Conservation (phyloP, 2,113 vertebrate genomes). For the Turnix velox region DNA sequence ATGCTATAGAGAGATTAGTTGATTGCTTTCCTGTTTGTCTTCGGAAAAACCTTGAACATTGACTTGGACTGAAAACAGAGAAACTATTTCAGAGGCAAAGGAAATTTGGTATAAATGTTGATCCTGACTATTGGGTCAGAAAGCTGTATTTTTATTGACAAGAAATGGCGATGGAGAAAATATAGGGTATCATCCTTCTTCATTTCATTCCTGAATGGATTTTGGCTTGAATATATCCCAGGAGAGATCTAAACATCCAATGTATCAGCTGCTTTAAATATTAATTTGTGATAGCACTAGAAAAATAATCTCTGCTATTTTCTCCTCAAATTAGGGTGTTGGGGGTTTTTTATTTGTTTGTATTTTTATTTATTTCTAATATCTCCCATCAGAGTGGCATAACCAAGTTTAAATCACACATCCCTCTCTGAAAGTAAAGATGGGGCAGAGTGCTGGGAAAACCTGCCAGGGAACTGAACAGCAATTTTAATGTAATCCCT, state of each 20-base stretch:
- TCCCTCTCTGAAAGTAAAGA: not conserved
- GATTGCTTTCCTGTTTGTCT: not conserved
- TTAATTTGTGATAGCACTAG: not conserved
- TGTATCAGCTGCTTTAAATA: not conserved
- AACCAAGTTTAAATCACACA: not conserved
- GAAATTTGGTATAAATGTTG: not conserved
- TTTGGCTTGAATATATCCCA: not conserved
- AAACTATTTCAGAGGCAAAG: not conserved
- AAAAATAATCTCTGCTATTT: not conserved
- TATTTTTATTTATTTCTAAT: not conserved
- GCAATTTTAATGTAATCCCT: not conserved
- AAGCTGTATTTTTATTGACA: not conserved
- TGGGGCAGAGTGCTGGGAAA: not conserved
- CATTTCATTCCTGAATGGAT: not conserved
- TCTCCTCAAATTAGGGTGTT: not conserved
- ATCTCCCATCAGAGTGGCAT: not conserved
- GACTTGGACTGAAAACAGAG: not conserved
- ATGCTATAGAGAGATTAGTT: not conserved
- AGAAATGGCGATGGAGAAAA: not conserved
- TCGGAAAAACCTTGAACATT: not conserved
- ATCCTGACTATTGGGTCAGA: not conserved
- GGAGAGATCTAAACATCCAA: not conserved
- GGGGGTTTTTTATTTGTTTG: fast-evolving
- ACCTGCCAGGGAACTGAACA: not conserved
- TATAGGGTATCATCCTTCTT: not conserved